phyloP scores from a whole-genome alignment of 2,888 invertebrate genomes.

The Ptilodon capucinus region DNA sequence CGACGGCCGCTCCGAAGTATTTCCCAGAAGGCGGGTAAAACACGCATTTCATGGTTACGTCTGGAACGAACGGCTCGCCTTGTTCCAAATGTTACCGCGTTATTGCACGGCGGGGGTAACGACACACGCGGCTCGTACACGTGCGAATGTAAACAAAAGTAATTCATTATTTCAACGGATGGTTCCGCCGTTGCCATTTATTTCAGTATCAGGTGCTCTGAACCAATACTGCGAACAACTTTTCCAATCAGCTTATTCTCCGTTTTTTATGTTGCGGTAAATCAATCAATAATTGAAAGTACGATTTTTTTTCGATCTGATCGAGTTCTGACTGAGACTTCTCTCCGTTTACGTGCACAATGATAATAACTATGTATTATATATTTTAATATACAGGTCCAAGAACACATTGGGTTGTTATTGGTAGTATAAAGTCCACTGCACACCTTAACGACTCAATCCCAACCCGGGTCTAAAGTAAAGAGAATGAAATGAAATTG shows the following conservation, averaged over 20 bases:
- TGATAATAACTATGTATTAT: not conserved
- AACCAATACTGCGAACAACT: conserved; percentile 3
- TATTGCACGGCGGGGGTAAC: conserved; percentile 15
- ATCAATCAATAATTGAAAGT: not conserved
- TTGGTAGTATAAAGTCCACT: not conserved
- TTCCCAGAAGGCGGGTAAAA: conserved; percentile 74
- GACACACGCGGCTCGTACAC: conserved; percentile 9
- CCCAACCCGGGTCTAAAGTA: too few relatives aligned
- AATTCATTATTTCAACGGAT: conserved; percentile 13
- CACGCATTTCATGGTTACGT: conserved; percentile 68
- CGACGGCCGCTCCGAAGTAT: conserved; percentile 57
- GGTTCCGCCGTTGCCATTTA: conserved; percentile 7
- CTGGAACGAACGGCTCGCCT: conserved; percentile 44
- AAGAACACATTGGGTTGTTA: not conserved
- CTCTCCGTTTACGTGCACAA: not conserved
- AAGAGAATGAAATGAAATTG: too few relatives aligned
- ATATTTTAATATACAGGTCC: not conserved
- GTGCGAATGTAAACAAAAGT: conserved; percentile 17
- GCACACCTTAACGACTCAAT: too few relatives aligned
- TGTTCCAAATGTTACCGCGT: conserved; percentile 25
- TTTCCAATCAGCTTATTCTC: not conserved
- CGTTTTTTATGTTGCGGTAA: not conserved
- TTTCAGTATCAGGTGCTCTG: conserved; percentile 11
- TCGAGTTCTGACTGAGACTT: not conserved
- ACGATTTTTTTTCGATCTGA: not conserved